Percentiles rank a stretch among this genome's conserved stretches.
Evolutionary conservation across 2,888 invertebrate genomes (phyloP).

Genomic region (Drosophila hamatofila): DNA sequence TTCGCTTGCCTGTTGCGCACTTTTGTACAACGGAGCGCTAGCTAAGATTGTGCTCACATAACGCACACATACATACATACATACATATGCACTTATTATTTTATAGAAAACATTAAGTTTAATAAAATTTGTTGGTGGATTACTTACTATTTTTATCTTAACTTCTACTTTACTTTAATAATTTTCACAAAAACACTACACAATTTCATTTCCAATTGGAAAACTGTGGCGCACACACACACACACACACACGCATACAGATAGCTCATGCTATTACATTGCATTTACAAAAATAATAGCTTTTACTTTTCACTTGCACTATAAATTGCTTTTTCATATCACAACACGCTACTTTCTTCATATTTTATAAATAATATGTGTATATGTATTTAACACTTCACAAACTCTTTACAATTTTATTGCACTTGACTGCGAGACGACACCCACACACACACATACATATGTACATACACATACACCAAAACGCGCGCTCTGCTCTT

Average conservation of each 20-base stretch:
- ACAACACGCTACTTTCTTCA: no score
- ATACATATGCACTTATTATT: not conserved
- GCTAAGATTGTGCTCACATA: not conserved
- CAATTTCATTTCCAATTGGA: not conserved
- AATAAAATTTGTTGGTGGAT: not conserved
- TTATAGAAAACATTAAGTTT: not conserved
- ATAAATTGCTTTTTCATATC: no score
- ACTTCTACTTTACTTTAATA: not conserved
- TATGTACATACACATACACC: no score
- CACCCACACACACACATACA: no score
- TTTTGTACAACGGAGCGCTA: not conserved
- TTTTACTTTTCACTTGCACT: no score
- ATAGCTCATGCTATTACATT: no score
- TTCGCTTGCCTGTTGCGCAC: conserved; percentile 1
- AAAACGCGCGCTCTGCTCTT: no score
- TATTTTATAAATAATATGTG: no score
- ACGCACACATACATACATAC: not conserved
- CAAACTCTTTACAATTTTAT: no score
- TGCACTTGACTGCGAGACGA: no score
- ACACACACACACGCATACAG: not conserved
- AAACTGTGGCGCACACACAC: not conserved
- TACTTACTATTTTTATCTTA: not conserved
- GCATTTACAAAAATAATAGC: no score
- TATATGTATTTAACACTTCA: no score
- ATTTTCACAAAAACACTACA: not conserved